Conservation (phyloP, 2,113 vertebrate genomes). For the Amazona vittata region DNA sequence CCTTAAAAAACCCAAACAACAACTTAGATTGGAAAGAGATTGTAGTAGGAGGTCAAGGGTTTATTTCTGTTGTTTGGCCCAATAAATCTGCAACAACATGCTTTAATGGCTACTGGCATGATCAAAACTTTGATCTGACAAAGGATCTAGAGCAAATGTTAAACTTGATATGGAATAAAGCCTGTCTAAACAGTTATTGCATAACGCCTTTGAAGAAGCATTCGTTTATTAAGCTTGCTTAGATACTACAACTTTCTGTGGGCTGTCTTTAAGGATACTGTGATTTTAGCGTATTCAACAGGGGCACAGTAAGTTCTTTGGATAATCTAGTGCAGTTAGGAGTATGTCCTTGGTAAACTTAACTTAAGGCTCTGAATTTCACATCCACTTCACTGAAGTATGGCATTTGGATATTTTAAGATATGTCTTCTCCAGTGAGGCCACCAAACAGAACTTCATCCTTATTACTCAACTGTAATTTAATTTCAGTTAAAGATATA, state of each 20-base stretch:
- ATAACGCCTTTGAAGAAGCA: not conserved
- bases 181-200: not conserved
- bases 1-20: not conserved
- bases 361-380: not conserved
- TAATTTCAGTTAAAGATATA: not conserved
- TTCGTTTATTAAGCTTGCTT: not conserved
- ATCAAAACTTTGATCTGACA: not conserved
- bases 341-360: not conserved
- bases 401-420: not conserved
- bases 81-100: not conserved
- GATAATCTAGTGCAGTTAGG: not conserved
- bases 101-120: not conserved
- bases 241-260: not conserved
- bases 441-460: not conserved
- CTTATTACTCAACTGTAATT: not conserved
- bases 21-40: not conserved
- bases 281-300: not conserved
- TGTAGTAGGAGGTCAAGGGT: not conserved
- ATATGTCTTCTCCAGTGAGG: not conserved
- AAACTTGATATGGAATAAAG: not conserved
- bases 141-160: not conserved
- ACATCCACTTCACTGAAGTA: not conserved
- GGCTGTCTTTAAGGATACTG: not conserved
- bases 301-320: not conserved
- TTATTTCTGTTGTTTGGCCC: not conserved